Evolutionary conservation across 2,888 invertebrate species (phyloP).

Genomic region (Ichneumoninae sp.): DNA sequence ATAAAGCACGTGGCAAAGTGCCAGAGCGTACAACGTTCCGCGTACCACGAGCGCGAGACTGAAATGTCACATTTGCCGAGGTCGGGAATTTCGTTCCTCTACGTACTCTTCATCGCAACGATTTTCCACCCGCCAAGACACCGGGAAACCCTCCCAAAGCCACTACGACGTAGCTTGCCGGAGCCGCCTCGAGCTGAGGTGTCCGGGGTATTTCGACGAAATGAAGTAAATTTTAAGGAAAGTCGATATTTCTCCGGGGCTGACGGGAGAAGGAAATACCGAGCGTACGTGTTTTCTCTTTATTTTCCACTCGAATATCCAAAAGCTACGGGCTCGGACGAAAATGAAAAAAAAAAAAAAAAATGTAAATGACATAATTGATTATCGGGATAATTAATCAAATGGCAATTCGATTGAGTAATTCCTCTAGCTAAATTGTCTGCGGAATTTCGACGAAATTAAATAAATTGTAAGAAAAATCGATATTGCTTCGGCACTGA

Average conservation of each 20-base stretch:
- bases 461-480: constrained; percentile 53
- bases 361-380: not conserved
- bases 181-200: constrained; percentile 23
- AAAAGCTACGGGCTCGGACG: not conserved
- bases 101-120: constrained; percentile 45
- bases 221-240: constrained; percentile 54
- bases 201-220: constrained; percentile 39
- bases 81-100: constrained; percentile 59
- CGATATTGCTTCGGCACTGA: constrained; percentile 26
- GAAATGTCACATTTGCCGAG: constrained; percentile 65
- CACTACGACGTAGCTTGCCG: constrained; percentile 18
- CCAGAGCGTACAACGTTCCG: constrained; percentile 57
- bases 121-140: constrained; percentile 46
- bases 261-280: not conserved
- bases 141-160: constrained; percentile 33
- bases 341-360: not conserved
- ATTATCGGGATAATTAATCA: not conserved
- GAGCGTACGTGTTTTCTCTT: not conserved
- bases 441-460: constrained; percentile 32
- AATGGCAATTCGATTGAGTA: too few species aligned
- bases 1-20: constrained; percentile 67
- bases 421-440: constrained; percentile 16
- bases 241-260: constrained; percentile 36
- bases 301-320: not conserved
- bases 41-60: constrained; percentile 58